Base-by-base conservation (phyloP, 2,797 vertebrate genomes). In the Eremophila alpestris region DNA sequence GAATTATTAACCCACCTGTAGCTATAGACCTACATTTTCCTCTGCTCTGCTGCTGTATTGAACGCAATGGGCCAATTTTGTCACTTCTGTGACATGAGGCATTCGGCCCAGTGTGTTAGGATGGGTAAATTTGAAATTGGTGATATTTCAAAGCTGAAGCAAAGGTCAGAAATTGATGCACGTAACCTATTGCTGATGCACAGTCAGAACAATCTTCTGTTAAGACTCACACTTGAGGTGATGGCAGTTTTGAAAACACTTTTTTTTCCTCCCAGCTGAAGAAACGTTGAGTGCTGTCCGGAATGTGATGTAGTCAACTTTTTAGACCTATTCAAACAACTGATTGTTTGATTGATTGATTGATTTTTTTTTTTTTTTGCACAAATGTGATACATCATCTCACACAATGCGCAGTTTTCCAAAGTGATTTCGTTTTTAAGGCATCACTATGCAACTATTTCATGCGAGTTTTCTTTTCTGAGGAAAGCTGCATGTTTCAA, bases 101-200 rank as follows among this genome's bases (percentile, higher is more conserved):
- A 1, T 59, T 87, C 38, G 10, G 55, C 48, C 70, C 30, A 22
- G 67, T 82, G 59, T 77, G 69, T 90, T 90, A 76, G 79, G 79
- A 63, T 62, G 79, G 73, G 67, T 76, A 68, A 40, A 86, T 76
- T 81, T 93, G 82, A 95, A 94, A 93, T 78, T 73, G 70, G 73
- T 76, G 79, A 30, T 94, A 74, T 84, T 94, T 91, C 70, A 76
- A 32, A 91, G 84, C 87, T 91, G 85, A 91, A 93, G 64, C 76
- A 91, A 82, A 94, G 91, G 87, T 91, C 95, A 95, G 91, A 82
- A 94, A 92, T 69, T 86, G 83, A 84, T 79, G 79, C 5, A 6
- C 9, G 0, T 86, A 94, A 79, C 85, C 90, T 93, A 79, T 86
- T 93, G 77, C 77, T 93, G 91, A 82, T 78, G 86, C 81, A 23